Evolutionary conservation across 2,797 vertebrate species (phyloP), one percentile per base, ranked within the genome.

Genomic region (Malurus splendens): DNA sequence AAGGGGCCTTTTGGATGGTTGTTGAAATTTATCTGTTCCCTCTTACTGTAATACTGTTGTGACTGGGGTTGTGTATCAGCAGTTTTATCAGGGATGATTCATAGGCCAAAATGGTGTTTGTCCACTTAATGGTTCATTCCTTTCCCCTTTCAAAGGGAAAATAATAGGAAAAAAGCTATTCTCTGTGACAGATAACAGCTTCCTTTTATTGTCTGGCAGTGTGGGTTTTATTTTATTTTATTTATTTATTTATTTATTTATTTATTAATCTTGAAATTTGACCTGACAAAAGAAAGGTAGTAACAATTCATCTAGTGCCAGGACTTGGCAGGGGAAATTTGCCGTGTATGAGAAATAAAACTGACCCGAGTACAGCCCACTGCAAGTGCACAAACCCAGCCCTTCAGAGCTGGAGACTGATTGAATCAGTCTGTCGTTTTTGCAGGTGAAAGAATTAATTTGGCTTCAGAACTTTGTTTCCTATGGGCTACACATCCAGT

Each of bases 401-500:
- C 28, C 9, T 42, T 62, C 18, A 12, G 50, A 85, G 39, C n/a
- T 18, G 66, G 25, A 72, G 39, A 12, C 22, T 4, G 15, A 38
- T 24, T 24, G 30, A 32, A 66, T 59, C 20, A 18, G 7, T 36
- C 41, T 61, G 42, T 39, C 10, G 7, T 9, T 48, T 81, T 59
- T 71, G 17, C 20, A 45, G 41, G 42, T 56, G 41, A 42, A 80
- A 39, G 51, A 36, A 27, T 75, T 64, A 12, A 52, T 78, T 33
- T 55, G 25, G 5, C 54, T 72, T 88, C 52, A 27, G 24, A 51
- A 24, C 12, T 75, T 22, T 28, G 8, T 44, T 76, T 14, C 30
- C n/a, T 70, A 0, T 32, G 27, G 28, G 9, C 23, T 55, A 0
- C 48, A 20, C 13, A n/a, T 33, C 7, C 4, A 47, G 0, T 5